These are phyloP conservation scores for Urophycis tenuis DNA, from an alignment of 2,797 vertebrate species.

Conservation along the genomic window DNA sequence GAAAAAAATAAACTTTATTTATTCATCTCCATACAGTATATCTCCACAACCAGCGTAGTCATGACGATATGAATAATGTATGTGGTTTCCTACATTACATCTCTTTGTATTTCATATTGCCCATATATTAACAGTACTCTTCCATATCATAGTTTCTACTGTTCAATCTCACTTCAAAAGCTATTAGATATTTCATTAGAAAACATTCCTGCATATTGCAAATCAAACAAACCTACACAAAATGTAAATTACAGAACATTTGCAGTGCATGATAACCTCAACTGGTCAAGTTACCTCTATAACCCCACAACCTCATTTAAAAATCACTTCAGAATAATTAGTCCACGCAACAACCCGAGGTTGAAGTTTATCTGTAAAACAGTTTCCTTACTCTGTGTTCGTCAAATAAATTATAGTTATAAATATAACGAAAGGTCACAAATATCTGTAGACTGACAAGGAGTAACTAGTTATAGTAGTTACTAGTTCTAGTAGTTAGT, in stretches of 20 bases:
- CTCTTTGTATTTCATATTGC: constrained; percentile 23
- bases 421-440: background rate
- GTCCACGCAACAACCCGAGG: background rate
- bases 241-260: constrained; percentile 41
- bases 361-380: constrained; percentile 6
- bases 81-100: constrained; percentile 25
- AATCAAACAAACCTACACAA: constrained; percentile 48
- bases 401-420: background rate
- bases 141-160: constrained; percentile 24
- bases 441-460: background rate
- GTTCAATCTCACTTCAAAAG: constrained; percentile 43
- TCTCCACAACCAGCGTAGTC: constrained; percentile 40
- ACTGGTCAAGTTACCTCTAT: background rate
- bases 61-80: constrained; percentile 32
- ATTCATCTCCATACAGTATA: constrained; percentile 54
- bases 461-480: background rate
- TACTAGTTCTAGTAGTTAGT: background rate
- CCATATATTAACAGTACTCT: constrained; percentile 34
- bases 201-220: constrained; percentile 49
- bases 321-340: background rate
- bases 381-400: background rate
- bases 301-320: background rate
- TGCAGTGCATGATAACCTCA: constrained; percentile 35
- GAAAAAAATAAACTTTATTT: constrained; percentile 52
- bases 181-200: constrained; percentile 42